Base-by-base conservation (phyloP, 2,113 vertebrate species). In the Bambusicola thoracicus region DNA sequence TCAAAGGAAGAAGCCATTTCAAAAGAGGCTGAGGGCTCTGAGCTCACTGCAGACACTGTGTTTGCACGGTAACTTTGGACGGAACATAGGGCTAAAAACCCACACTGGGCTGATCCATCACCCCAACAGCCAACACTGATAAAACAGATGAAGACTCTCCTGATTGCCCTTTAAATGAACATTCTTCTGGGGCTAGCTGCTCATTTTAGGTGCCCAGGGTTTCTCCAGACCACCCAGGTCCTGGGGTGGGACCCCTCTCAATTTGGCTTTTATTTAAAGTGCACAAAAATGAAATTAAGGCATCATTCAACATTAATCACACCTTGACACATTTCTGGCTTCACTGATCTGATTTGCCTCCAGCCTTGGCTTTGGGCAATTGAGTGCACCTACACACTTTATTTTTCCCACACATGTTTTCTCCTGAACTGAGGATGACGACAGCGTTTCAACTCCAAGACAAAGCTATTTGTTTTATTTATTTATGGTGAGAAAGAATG, bases 301-400 rank as follows among this genome's bases (percentile, higher is more conserved):
- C 69, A 65, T 70, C 70, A 38, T 7, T 41, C 15, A 2, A 8
- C 34, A 36, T 72, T 90, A 90, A 87, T 91, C 81, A 76, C 3
- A 40, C 53, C 40, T 72, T 68, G 72, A 65, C 40, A 51, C 58
- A 14, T 76, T 78, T 85, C 70, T 68, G 25, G 74, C 75, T 2
- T 0, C 20, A 29, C 62, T 89, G 70, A 68, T 89, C 86, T 90
- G 89, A 85, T 72, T 82, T 86, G 86, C 91, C 77, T 84, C 65
- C 24, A 67, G 89, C 81, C 61, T 79, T 94, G 85, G 82, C 85
- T 81, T 69, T 72, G 66, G 44, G 56, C 34, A 43, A 24, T 2
- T 61, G 48, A 78, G 59, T 0, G 15, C 32, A 65, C 66, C 56
- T 72, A 75, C 66, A 32, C 3, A 4, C 29, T 44, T 32, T 38